Evolutionary conservation across 2,797 vertebrate species (phyloP).

Genomic region (Premnoplex brunnescens): DNA sequence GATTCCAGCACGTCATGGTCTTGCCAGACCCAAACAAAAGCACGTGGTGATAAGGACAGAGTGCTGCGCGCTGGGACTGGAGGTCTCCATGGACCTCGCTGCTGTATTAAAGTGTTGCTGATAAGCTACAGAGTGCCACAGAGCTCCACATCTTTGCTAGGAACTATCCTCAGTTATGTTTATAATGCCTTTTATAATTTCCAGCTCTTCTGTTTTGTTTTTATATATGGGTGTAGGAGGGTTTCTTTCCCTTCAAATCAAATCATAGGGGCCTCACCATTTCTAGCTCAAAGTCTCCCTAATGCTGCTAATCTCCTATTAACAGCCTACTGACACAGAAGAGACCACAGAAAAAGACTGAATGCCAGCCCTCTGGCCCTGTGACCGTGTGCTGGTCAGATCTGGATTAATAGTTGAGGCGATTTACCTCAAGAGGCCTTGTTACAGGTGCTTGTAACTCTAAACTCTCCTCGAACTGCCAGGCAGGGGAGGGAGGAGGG

Average conservation of each 20-base stretch:
- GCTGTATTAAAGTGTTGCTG: not conserved
- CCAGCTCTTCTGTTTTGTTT: not conserved
- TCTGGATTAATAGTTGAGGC: conserved; percentile 63
- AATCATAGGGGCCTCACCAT: not conserved
- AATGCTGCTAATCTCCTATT: conserved; percentile 53
- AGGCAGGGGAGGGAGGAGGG: not conserved
- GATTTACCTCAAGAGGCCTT: conserved; percentile 62
- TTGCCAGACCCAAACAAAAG: not conserved
- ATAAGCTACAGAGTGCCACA: not conserved
- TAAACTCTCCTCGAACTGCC: conserved; percentile 34
- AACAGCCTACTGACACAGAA: conserved; percentile 64
- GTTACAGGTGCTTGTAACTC: conserved; percentile 32
- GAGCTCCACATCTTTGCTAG: not conserved
- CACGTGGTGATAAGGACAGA: not conserved
- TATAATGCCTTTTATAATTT: not conserved
- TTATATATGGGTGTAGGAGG: not conserved
- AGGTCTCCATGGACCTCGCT: not conserved
- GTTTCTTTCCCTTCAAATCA: conserved; percentile 9
- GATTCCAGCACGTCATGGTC: not conserved
- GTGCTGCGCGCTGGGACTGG: accelerated
- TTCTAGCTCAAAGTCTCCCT: conserved; percentile 34
- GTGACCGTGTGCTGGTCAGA: conserved; percentile 47
- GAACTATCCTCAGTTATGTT: not conserved
- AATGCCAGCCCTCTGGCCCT: conserved; percentile 44
- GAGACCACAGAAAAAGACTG: conserved; percentile 40